Percentiles rank a stretch among this genome's conserved stretches.
phyloP scores from a whole-genome alignment of 1,140 invertebrate genomes.

The Listronotus oregonensis region DNA sequence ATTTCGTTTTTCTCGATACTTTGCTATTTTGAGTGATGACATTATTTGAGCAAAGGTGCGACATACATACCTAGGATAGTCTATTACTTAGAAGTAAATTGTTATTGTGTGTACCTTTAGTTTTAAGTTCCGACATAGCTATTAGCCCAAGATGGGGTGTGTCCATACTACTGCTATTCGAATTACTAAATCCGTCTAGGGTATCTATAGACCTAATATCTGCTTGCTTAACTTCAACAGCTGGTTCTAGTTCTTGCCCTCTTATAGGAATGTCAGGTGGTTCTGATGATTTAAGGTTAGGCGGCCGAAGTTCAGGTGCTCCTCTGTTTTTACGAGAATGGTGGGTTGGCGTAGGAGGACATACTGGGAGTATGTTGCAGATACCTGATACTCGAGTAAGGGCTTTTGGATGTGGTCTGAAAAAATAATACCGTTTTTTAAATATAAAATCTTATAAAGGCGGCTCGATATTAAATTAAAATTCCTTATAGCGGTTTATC shows the following conservation, averaged over 20 bases:
- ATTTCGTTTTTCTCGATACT: too few species aligned
- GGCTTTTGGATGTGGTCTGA: constrained; percentile 62
- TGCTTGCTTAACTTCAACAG: constrained; percentile 52
- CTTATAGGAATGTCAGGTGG: constrained; percentile 44
- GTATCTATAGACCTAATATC: constrained; percentile 51
- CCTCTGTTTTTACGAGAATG: constrained; percentile 69
- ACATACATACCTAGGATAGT: too few species aligned
- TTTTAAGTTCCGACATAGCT: constrained; percentile 39
- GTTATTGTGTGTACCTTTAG: constrained; percentile 44
- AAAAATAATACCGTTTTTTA: constrained; percentile 1
- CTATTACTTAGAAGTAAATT: too few species aligned
- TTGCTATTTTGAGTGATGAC: too few species aligned
- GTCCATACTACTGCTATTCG: constrained; percentile 29
- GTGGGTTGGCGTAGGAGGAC: constrained; percentile 81
- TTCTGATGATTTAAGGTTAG: constrained; percentile 55
- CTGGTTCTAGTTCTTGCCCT: constrained; percentile 54
- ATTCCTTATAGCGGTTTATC: too few species aligned
- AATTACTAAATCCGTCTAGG: constrained; percentile 32
- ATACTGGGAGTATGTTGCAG: constrained; percentile 58
- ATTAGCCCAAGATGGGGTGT: constrained; percentile 43
- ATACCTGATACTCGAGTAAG: constrained; percentile 58
- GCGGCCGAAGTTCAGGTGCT: constrained; percentile 56
- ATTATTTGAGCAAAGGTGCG: too few species aligned
- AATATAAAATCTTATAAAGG: too few species aligned
- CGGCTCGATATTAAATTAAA: too few species aligned